These are phyloP conservation scores for Charina bottae DNA, from an alignment of 2,113 vertebrate species.

Conservation along the genomic window DNA sequence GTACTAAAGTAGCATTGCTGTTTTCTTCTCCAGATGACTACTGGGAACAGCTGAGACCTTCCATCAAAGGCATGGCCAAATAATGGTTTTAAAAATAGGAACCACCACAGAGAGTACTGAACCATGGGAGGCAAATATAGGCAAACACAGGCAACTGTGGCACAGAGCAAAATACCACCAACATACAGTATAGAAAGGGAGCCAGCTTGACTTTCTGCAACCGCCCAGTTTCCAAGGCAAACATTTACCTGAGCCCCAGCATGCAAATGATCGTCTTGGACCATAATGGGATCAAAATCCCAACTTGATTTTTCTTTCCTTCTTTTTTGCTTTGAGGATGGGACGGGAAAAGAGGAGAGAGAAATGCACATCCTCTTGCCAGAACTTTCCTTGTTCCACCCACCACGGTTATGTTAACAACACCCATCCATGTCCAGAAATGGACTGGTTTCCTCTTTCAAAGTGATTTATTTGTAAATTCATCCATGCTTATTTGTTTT, in stretches of 20 bases:
- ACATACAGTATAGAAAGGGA: neutral
- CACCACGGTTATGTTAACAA: neutral
- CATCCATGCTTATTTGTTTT: constrained; percentile 8
- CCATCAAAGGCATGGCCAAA: neutral
- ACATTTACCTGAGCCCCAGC: neutral
- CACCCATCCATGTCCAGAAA: neutral
- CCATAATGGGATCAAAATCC: neutral
- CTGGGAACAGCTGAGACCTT: too few species aligned
- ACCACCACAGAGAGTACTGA: neutral
- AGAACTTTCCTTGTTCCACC: constrained; percentile 5
- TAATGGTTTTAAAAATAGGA: neutral
- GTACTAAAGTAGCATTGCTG: neutral
- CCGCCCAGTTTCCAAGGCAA: neutral
- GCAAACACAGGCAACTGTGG: neutral
- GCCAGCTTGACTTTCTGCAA: neutral
- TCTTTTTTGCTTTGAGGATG: neutral
- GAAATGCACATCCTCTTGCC: neutral
- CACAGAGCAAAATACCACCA: neutral
- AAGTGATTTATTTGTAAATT: constrained; percentile 22
- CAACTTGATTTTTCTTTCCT: neutral
- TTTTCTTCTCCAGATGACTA: neutral
- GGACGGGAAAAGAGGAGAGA: neutral
- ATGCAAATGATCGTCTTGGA: neutral
- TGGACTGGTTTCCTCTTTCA: neutral
- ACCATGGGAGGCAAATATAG: neutral